A percentile compares a stretch with the other conserved stretches of the same genome.
Conservation (phyloP, 2,888 invertebrate genomes). For the Mylabris sibirica region DNA sequence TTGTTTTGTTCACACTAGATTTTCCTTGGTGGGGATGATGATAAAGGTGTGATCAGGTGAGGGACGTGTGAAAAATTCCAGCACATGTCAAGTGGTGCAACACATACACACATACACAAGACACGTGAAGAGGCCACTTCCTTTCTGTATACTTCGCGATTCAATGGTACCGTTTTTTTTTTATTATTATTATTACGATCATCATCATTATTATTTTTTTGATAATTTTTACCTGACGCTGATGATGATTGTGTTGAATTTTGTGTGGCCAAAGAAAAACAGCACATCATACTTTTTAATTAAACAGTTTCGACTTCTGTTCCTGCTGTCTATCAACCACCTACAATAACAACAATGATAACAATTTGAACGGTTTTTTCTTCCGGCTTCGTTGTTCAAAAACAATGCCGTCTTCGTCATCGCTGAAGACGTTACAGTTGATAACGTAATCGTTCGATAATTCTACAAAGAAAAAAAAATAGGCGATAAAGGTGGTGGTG, state of each 20-base stretch:
- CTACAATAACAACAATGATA: background rate
- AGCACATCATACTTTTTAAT: slow-evolving; percentile 43
- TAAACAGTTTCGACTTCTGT: slow-evolving; percentile 7
- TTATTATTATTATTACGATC: background rate
- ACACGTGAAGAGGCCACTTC: slow-evolving; percentile 47
- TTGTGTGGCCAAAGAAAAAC: slow-evolving; percentile 42
- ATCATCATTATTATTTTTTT: background rate
- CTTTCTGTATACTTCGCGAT: slow-evolving; percentile 42
- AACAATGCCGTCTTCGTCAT: background rate
- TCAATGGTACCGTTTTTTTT: slow-evolving; percentile 47
- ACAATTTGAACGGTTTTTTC: background rate
- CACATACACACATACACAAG: slow-evolving; percentile 38
- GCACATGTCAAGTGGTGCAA: slow-evolving; percentile 57
- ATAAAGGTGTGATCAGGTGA: slow-evolving; percentile 42
- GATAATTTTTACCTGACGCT: slow-evolving; percentile 48
- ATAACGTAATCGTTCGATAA: slow-evolving; percentile 1
- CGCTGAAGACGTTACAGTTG: background rate
- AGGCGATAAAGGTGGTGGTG: too few species aligned
- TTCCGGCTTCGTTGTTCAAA: background rate
- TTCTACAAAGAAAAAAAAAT: background rate
- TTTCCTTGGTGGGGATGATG: slow-evolving; percentile 24
- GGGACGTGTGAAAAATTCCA: slow-evolving; percentile 56
- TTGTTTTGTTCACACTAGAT: slow-evolving; percentile 22
- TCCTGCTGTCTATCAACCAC: background rate
- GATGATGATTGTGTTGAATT: slow-evolving; percentile 20